Conservation (phyloP, 2,797 vertebrate genomes). For the Ibycter americanus region DNA sequence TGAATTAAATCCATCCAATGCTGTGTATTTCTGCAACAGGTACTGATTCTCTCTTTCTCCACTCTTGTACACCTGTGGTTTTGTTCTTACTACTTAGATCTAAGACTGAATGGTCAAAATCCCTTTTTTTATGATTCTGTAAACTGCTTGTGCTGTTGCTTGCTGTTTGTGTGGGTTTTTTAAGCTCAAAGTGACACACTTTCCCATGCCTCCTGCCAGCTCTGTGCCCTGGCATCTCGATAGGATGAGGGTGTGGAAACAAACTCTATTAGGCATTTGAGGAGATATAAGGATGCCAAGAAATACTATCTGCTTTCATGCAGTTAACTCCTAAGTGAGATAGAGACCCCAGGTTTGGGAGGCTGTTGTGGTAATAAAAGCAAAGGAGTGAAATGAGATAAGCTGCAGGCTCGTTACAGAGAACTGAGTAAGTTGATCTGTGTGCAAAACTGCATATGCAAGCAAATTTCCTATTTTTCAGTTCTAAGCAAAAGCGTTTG, state of each 20-base stretch:
- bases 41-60: constrained; percentile 7
- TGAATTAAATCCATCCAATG: constrained; percentile 89
- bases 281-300: neutral
- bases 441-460: rapidly evolving
- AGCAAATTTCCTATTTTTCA: rapidly evolving
- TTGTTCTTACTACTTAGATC: neutral
- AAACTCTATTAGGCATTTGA: neutral
- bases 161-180: neutral
- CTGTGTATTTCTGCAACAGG: constrained; percentile 98
- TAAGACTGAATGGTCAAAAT: neutral
- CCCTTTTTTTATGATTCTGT: rapidly evolving
- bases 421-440: rapidly evolving
- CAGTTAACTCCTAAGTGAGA: neutral
- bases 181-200: neutral
- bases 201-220: neutral
- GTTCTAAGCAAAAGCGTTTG: neutral
- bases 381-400: neutral
- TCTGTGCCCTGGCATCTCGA: neutral
- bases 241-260: neutral
- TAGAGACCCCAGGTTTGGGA: neutral
- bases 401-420: neutral
- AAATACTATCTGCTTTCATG: neutral
- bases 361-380: neutral
- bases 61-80: neutral
- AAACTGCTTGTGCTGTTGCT: neutral